Evolutionary conservation across 2,888 invertebrate genomes (phyloP).

Genomic region (Trissolcus brochymenae): DNA sequence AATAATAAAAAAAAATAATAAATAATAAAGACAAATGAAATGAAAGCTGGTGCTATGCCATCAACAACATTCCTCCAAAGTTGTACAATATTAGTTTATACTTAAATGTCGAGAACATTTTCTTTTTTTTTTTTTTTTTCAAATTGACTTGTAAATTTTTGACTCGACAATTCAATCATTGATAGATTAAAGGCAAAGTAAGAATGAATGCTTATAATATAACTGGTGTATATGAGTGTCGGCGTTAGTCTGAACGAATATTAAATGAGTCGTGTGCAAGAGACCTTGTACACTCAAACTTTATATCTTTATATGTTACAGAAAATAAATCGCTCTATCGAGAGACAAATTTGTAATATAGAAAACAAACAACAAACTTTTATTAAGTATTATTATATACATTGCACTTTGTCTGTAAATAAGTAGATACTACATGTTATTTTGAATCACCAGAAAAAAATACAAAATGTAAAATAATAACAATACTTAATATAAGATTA

Average conservation of each 20-base stretch:
- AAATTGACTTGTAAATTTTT: conserved; percentile 64
- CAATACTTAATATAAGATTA: conserved; percentile 75
- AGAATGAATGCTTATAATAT: too few relatives aligned
- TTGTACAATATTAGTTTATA: conserved; percentile 76
- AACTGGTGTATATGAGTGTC: conserved; percentile 54
- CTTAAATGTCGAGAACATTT: conserved; percentile 64
- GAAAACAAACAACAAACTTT: conserved; percentile 63
- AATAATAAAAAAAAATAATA: conserved; percentile 33
- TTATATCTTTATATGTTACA: conserved; percentile 75
- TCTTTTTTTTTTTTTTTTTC: conserved; percentile 33
- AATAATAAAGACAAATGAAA: conserved; percentile 41
- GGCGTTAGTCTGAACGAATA: conserved; percentile 10
- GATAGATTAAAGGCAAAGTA: conserved; percentile 26
- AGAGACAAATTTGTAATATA: conserved; percentile 68
- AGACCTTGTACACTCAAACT: conserved; percentile 61
- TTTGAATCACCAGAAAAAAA: conserved; percentile 72
- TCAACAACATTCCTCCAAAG: conserved; percentile 77
- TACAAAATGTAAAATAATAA: conserved; percentile 72
- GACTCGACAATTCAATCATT: conserved; percentile 60
- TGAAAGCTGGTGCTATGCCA: conserved; percentile 75
- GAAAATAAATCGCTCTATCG: conserved; percentile 61
- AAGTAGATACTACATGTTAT: conserved; percentile 74
- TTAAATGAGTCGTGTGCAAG: conserved; percentile 28
- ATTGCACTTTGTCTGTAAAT: conserved; percentile 75
- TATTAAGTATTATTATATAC: conserved; percentile 73